Conservation (phyloP, 2,888 invertebrate species). For the Ryuthela nishihirai region DNA sequence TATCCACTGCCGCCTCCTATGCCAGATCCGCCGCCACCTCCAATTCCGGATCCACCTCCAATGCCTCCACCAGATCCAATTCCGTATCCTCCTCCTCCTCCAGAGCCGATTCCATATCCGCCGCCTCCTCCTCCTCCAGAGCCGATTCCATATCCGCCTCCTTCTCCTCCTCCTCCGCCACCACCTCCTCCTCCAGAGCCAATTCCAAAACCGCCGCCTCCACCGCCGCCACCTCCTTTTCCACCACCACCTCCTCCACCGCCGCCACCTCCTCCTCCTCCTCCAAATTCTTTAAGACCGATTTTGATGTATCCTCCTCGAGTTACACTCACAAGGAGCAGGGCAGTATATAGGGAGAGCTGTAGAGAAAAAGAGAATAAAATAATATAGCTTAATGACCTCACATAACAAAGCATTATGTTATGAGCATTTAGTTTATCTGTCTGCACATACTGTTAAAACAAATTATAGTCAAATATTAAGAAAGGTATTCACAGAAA, state of each 20-base stretch:
- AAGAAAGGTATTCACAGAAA: too few relatives aligned
- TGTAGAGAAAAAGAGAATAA: too few relatives aligned
- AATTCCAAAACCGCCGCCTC: neutral
- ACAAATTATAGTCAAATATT: too few relatives aligned
- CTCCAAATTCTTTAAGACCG: neutral
- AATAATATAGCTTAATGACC: too few relatives aligned
- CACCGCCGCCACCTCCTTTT: neutral
- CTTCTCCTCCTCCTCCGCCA: neutral
- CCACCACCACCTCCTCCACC: constrained; percentile 2
- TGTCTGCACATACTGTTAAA: too few relatives aligned
- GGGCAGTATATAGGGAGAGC: too few relatives aligned
- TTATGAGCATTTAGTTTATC: too few relatives aligned
- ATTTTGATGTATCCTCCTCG: too few relatives aligned
- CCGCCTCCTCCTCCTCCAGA: neutral
- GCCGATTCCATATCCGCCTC: neutral
- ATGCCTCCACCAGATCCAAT: neutral
- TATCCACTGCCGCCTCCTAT: neutral
- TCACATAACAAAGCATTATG: too few relatives aligned
- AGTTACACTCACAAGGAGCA: too few relatives aligned
- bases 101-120: neutral
- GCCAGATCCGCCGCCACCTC: constrained; percentile 12
- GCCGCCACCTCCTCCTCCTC: constrained; percentile 14
- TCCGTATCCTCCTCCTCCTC: neutral
- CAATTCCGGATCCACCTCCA: constrained; percentile 2
- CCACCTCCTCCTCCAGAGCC: neutral